Base-by-base conservation (phyloP, 2,113 vertebrate genomes). In the Istiophorus platypterus region DNA sequence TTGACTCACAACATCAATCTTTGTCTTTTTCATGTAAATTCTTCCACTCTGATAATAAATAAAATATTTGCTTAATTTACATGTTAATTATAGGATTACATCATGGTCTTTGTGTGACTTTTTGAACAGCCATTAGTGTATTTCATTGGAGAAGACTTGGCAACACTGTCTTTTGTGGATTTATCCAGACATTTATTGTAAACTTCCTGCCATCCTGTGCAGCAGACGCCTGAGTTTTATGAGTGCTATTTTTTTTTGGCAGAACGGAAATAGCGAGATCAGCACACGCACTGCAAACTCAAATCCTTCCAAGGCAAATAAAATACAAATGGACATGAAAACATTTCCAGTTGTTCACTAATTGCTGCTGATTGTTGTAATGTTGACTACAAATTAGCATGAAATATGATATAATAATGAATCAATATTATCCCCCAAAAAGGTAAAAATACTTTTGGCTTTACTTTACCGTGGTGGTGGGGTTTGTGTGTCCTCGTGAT, bases 101-200 rank as follows among this genome's bases (percentile, higher is more conserved):
- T 89, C 85, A 61, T 59, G 78, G n/a, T 39, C 79, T 88, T 81
- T 80, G 82, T 80, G 81, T 59, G 83, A 82, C 78, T 76, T 82
- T 82, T 79, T 78, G 57, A 80, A 79, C 78, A 78, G 73, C 72
- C 79, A 92, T 94, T 92, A 89, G 86, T 51, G 77, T 86, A 85
- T 92, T 92, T 93, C 82, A 93, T 81, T 87, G 81, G 88, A 70
- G 82, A 78, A 68, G 63, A 86, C 85, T 88, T 92, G 88, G 91
- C 89, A 92, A 80, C 72, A 20, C 74, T 56, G 61, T 72, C 76
- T 88, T 88, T 87, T 22, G 59, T 89, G 80, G 88, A 92, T 93
- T 91, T 91, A 93, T 87, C 80, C 82, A 71, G 91, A 93, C 93
- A 88, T 92, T 89, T 92, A 92, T 90, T 91, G 90, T 90, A 89